A percentile compares a stretch with the other conserved stretches of the same genome.
phyloP scores from a whole-genome alignment of 2,888 invertebrate genomes.

The Papilio demoleus region DNA sequence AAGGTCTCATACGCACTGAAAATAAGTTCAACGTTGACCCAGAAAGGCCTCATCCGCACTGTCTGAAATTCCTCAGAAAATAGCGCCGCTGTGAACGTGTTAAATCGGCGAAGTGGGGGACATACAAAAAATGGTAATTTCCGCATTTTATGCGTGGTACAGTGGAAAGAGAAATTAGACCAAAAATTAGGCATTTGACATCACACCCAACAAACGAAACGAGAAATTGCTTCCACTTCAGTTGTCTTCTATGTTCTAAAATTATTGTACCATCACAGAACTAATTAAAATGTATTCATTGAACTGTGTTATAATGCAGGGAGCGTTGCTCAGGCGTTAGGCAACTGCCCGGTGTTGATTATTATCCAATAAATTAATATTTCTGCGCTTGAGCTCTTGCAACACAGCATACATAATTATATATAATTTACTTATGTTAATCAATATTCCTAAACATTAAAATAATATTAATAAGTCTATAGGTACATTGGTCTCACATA shows the following conservation, averaged over 20 bases:
- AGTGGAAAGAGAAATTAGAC: too few relatives aligned
- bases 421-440: background rate
- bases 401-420: constrained; percentile 8
- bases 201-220: too few relatives aligned
- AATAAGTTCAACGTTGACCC: too few relatives aligned
- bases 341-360: background rate
- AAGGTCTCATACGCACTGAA: too few relatives aligned
- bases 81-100: too few relatives aligned
- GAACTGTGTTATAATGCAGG: constrained; percentile 8
- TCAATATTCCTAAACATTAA: background rate
- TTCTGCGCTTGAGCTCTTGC: background rate
- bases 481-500: background rate
- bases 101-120: too few relatives aligned
- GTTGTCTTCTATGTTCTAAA: background rate
- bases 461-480: background rate
- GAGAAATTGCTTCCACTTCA: too few relatives aligned
- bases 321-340: constrained; percentile 1
- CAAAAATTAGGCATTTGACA: too few relatives aligned
- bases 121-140: too few relatives aligned
- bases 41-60: too few relatives aligned
- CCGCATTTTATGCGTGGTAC: too few relatives aligned
- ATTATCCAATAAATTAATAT: constrained; percentile 19
- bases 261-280: constrained; percentile 6
- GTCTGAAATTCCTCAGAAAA: too few relatives aligned
- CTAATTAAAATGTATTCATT: constrained; percentile 10